phyloP scores from a whole-genome alignment of 2,797 vertebrate genomes.

The Borostomias antarcticus region DNA sequence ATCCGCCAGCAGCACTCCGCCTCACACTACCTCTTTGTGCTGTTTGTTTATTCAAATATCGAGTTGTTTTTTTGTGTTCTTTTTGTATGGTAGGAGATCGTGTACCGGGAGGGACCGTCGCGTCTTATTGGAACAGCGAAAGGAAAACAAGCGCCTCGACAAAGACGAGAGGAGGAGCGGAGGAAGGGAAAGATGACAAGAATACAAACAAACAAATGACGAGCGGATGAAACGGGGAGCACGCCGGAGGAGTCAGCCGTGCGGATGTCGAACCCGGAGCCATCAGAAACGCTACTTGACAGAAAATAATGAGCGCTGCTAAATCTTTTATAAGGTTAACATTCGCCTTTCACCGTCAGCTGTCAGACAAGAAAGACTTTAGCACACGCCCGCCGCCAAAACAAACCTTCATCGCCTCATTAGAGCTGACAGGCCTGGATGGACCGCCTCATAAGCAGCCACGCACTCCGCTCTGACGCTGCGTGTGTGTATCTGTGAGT shows the following conservation, averaged over 20 bases:
- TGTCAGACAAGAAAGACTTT: constrained; percentile 99
- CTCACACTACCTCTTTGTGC: background rate
- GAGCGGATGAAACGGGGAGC: constrained; percentile 53
- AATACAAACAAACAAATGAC: constrained; percentile 69
- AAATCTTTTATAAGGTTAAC: constrained; percentile 99
- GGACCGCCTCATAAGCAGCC: constrained; percentile 77
- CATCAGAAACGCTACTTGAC: constrained; percentile 94
- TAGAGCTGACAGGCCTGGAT: constrained; percentile 96
- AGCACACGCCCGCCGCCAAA: constrained; percentile 86
- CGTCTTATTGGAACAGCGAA: constrained; percentile 48
- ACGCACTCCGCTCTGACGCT: constrained; percentile 92
- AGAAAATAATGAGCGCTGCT: constrained; percentile 99
- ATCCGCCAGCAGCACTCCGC: no score
- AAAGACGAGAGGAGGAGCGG: constrained; percentile 80
- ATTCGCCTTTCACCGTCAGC: constrained; percentile 95
- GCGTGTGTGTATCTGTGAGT: constrained; percentile 89
- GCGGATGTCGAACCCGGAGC: constrained; percentile 91
- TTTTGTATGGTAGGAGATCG: constrained; percentile 35
- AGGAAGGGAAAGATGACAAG: constrained; percentile 64
- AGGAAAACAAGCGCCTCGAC: constrained; percentile 77
- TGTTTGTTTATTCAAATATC: constrained; percentile 52
- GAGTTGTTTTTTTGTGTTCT: constrained; percentile 44
- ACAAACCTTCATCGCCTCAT: constrained; percentile 99
- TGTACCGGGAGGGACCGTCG: constrained; percentile 46
- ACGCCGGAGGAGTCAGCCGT: constrained; percentile 83